Percentiles rank a stretch among this genome's conserved stretches.
phyloP scores from a whole-genome alignment of 2,888 invertebrate genomes.

The Petrolisthes manimaculis region DNA sequence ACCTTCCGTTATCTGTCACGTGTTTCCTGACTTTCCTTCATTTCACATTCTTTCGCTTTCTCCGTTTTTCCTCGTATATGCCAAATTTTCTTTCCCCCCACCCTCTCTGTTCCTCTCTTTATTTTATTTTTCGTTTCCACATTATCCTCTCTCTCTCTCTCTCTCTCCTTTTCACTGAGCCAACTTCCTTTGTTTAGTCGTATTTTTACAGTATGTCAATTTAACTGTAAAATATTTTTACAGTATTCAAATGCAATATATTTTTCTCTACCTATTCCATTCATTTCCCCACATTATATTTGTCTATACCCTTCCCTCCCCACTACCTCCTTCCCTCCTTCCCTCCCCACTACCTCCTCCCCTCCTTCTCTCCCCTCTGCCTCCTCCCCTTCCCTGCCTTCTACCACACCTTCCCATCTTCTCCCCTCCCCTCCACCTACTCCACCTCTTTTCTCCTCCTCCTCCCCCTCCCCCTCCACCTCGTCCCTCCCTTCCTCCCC shows the following conservation, averaged over 20 bases:
- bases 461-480: background rate
- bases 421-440: background rate
- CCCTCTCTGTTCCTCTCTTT: background rate
- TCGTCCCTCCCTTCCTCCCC: background rate
- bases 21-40: too few relatives aligned
- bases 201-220: too few relatives aligned
- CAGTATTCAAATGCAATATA: too few relatives aligned
- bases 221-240: too few relatives aligned
- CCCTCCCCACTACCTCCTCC: background rate
- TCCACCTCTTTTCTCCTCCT: background rate
- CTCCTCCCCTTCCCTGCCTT: too few relatives aligned
- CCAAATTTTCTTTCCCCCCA: too few relatives aligned
- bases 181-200: too few relatives aligned
- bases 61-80: too few relatives aligned
- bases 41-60: background rate
- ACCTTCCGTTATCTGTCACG: too few relatives aligned
- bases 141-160: background rate
- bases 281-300: too few relatives aligned
- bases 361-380: background rate
- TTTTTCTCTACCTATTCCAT: too few relatives aligned
- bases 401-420: background rate
- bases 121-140: conserved; percentile 3
- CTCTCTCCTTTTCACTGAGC: background rate
- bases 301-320: background rate
- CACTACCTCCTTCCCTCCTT: conserved; percentile 17